phyloP scores from a whole-genome alignment of 1,140 invertebrate genomes.

The Cephus cinctus region DNA sequence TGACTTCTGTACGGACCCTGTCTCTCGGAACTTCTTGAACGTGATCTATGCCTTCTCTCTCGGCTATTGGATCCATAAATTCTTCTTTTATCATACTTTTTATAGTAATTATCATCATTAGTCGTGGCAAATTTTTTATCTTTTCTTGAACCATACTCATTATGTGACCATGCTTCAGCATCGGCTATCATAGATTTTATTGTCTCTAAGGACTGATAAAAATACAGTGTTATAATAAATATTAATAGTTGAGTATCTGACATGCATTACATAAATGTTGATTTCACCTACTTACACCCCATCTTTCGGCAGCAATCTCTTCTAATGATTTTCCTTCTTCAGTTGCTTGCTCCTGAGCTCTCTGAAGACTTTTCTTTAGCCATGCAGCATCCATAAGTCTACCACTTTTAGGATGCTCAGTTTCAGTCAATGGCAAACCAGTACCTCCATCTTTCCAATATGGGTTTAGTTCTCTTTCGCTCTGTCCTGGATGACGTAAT shows the following conservation, averaged over 20 bases:
- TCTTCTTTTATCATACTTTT: not conserved
- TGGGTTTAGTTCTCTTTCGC: constrained; percentile 81
- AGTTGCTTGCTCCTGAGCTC: constrained; percentile 61
- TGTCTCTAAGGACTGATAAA: constrained; percentile 57
- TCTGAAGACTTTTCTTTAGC: constrained; percentile 59
- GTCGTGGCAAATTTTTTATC: constrained; percentile 5
- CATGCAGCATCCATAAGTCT: constrained; percentile 56
- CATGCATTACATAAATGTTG: constrained; percentile 11
- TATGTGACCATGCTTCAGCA: constrained; percentile 44
- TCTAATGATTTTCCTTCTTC: constrained; percentile 60
- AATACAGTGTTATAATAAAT: constrained; percentile 3
- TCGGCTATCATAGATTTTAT: constrained; percentile 56
- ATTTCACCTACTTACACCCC: constrained; percentile 67
- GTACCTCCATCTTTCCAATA: constrained; percentile 89
- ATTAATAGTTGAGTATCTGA: constrained; percentile 3
- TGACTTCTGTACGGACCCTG: constrained; percentile 5
- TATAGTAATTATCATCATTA: constrained; percentile 1
- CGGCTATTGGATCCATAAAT: constrained; percentile 3
- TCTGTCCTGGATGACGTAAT: constrained; percentile 68
- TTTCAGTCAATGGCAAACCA: constrained; percentile 65
- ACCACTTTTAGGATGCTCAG: constrained; percentile 8
- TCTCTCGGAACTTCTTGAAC: constrained; percentile 29
- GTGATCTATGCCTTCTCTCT: constrained; percentile 14
- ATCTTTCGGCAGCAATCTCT: constrained; percentile 64
- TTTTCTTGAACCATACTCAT: constrained; percentile 19